phyloP scores from a whole-genome alignment of 2,113 vertebrate species.

The Proterorhinus semilunaris region DNA sequence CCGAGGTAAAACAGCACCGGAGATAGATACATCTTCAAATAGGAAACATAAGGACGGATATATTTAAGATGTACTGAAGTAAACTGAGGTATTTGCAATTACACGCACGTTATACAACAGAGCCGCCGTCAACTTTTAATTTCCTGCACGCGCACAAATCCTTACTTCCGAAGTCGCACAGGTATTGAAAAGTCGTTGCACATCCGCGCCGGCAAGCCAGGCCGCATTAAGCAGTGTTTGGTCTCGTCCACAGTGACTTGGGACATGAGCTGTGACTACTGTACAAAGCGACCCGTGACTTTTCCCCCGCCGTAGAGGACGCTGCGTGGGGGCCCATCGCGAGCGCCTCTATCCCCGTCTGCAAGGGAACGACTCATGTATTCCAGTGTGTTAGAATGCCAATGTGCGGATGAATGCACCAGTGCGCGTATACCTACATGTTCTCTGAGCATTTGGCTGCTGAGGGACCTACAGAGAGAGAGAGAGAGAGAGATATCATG shows the following conservation, averaged over 20 bases:
- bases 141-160: not conserved
- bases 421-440: slow-evolving; percentile 53
- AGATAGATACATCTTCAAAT: slow-evolving; percentile 5
- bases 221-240: slow-evolving; percentile 6
- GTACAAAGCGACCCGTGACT: slow-evolving; percentile 31
- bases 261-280: slow-evolving; percentile 6
- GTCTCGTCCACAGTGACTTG: not conserved
- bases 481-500: not conserved
- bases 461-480: slow-evolving; percentile 35
- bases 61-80: not conserved
- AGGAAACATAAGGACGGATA: not conserved
- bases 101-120: not conserved
- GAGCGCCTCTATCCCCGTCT: slow-evolving; percentile 39
- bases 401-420: slow-evolving; percentile 57
- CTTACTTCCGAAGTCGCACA: not conserved
- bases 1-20: slow-evolving; percentile 3
- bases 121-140: no score
- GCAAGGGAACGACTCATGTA: slow-evolving; percentile 54
- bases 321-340: slow-evolving; percentile 33
- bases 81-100: no score
- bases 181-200: not conserved
- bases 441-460: slow-evolving; percentile 53
- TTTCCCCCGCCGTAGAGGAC: slow-evolving; percentile 24
- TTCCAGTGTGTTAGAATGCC: slow-evolving; percentile 59
- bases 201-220: not conserved